phyloP scores from a whole-genome alignment of 2,113 vertebrate species.

The Tenebrosternarchus preto region DNA sequence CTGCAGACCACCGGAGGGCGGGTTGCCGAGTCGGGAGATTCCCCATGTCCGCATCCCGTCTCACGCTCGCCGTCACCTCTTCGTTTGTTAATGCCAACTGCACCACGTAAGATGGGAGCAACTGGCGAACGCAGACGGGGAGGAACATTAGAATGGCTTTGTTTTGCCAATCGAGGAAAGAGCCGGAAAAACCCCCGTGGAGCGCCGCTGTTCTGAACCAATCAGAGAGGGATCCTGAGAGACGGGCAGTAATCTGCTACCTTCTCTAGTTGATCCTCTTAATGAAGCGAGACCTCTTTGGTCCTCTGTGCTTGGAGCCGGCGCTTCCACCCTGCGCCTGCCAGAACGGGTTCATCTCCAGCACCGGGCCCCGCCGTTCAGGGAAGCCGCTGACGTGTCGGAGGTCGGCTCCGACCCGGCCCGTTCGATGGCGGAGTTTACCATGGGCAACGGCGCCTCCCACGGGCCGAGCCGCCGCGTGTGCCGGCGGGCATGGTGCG shows the following conservation, averaged over 20 bases:
- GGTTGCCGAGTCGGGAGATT: background rate
- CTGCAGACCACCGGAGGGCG: background rate
- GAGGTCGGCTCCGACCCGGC: background rate
- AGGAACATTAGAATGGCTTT: slow-evolving; percentile 64
- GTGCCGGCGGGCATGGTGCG: slow-evolving; percentile 83
- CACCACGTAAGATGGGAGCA: background rate
- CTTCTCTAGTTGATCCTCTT: slow-evolving; percentile 85
- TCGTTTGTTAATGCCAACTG: background rate
- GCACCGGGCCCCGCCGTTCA: slow-evolving; percentile 1
- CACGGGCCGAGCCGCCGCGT: slow-evolving; percentile 64
- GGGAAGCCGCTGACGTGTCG: background rate
- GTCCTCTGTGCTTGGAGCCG: slow-evolving; percentile 36
- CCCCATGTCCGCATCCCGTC: no score
- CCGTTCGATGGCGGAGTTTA: slow-evolving; percentile 41
- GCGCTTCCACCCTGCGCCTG: background rate
- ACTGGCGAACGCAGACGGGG: slow-evolving; percentile 22
- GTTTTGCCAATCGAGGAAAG: slow-evolving; percentile 62
- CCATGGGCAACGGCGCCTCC: slow-evolving; percentile 51
- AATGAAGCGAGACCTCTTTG: slow-evolving; percentile 59
- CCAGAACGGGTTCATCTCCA: slow-evolving; percentile 3
- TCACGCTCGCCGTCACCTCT: background rate
- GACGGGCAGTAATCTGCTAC: slow-evolving; percentile 75
- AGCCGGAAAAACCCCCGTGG: slow-evolving; percentile 51
- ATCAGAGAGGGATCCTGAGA: slow-evolving; percentile 64
- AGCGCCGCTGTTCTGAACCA: slow-evolving; percentile 50